These are phyloP conservation scores for Cetonia aurata DNA, from an alignment of 2,888 invertebrate genomes.

Conservation along the genomic window DNA sequence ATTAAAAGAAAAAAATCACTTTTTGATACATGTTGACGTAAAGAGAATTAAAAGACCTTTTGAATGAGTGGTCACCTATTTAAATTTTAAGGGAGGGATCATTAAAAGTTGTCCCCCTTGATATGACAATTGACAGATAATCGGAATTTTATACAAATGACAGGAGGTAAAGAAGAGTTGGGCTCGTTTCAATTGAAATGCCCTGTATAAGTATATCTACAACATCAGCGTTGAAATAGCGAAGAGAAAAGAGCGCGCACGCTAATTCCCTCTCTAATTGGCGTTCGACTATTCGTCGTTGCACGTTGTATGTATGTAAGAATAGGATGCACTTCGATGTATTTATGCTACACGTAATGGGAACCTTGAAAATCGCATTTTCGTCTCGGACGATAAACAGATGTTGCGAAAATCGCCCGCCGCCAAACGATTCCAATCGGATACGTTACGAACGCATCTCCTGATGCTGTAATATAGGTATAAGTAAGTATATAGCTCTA, in stretches of 20 bases:
- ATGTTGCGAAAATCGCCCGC: constrained; percentile 25
- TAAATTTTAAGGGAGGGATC: no score
- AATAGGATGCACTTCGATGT: constrained; percentile 10
- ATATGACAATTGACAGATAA: no score
- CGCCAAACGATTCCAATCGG: background rate
- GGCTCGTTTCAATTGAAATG: no score
- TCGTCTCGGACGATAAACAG: constrained; percentile 14
- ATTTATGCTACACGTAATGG: constrained; percentile 23
- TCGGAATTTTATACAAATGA: no score
- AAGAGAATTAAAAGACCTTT: no score
- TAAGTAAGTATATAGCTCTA: no score
- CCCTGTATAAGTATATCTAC: no score
- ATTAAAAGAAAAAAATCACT: no score
- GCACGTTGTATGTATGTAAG: background rate
- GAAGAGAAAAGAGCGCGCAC: background rate
- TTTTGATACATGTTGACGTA: no score
- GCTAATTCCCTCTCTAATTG: constrained; percentile 13
- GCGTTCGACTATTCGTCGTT: constrained; percentile 9
- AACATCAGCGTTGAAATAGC: background rate
- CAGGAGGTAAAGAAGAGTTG: no score
- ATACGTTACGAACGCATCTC: constrained; percentile 1
- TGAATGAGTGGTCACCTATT: no score
- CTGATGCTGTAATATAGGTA: constrained; percentile 4
- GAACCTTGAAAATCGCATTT: constrained; percentile 37
- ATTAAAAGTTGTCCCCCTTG: no score